Evolutionary conservation across 2,797 vertebrate species (phyloP).

Genomic region (Gymnoscopelus microlampas): DNA sequence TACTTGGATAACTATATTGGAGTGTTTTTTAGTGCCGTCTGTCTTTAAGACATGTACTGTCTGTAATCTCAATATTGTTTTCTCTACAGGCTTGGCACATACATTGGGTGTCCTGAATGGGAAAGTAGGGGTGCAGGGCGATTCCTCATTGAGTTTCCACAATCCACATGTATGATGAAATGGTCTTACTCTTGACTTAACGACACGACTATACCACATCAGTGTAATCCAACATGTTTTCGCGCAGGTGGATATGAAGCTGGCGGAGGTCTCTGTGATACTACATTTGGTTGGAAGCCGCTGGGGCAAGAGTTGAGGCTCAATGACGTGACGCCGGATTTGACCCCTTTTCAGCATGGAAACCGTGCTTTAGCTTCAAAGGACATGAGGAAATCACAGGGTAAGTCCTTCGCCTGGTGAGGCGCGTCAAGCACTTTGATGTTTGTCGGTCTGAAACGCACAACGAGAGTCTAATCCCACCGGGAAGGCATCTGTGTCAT

Average conservation of each 20-base stretch:
- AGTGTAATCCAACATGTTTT: not conserved
- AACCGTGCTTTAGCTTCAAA: conserved; percentile 99
- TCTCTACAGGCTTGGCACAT: no score
- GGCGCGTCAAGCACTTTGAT: not conserved
- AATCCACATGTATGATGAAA: no score
- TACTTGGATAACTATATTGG: no score
- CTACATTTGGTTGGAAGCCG: conserved; percentile 99
- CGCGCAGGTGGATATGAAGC: conserved; percentile 91
- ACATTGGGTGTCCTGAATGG: no score
- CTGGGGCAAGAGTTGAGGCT: conserved; percentile 99
- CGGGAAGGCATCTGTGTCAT: no score
- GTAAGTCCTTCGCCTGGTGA: conserved; percentile 73
- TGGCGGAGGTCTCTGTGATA: conserved; percentile 96
- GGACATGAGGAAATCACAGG: conserved; percentile 99
- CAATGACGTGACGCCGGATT: conserved; percentile 97
- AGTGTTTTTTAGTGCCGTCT: no score
- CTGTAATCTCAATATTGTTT: no score
- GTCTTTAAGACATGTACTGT: no score
- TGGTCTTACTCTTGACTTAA: not conserved
- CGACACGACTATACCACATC: no score
- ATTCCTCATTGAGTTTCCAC: no score
- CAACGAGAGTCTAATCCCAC: not conserved
- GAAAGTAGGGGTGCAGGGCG: no score
- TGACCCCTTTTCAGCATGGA: conserved; percentile 98
- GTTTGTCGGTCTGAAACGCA: not conserved